These are phyloP conservation scores for Mylabris phalerata DNA, from an alignment of 1,140 invertebrate species.

Conservation along the genomic window DNA sequence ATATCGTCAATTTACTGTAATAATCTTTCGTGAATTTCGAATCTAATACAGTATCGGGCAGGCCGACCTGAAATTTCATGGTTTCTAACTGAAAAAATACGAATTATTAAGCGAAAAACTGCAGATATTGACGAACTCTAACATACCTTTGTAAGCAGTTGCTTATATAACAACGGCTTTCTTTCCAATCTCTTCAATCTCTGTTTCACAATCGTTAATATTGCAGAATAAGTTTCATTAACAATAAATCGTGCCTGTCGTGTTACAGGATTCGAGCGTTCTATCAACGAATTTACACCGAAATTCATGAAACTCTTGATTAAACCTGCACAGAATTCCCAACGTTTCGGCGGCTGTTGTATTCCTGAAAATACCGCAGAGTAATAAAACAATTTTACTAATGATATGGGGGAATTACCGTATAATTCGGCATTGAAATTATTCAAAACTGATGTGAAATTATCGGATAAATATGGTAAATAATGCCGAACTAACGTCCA, in stretches of 20 bases:
- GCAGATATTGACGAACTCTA: slow-evolving; percentile 7
- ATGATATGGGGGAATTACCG: slow-evolving; percentile 35
- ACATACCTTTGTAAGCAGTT: slow-evolving; percentile 41
- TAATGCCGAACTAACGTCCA: slow-evolving; percentile 52
- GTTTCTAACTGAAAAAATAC: slow-evolving; percentile 42
- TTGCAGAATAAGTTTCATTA: slow-evolving; percentile 39
- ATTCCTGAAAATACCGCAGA: slow-evolving; percentile 37
- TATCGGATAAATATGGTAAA: slow-evolving; percentile 50
- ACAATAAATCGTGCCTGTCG: slow-evolving; percentile 26
- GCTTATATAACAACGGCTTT: slow-evolving; percentile 36
- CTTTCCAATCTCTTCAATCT: slow-evolving; percentile 24
- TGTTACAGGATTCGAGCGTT: slow-evolving; percentile 38
- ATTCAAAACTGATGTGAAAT: slow-evolving; percentile 46
- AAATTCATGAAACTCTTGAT: slow-evolving; percentile 49
- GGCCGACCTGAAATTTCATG: slow-evolving; percentile 48
- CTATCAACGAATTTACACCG: slow-evolving; percentile 48
- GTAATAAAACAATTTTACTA: too few species aligned
- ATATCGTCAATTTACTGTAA: slow-evolving; percentile 44
- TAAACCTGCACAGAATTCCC: slow-evolving; percentile 52
- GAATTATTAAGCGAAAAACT: not conserved
- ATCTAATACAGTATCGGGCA: slow-evolving; percentile 44
- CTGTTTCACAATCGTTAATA: slow-evolving; percentile 30
- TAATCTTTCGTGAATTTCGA: slow-evolving; percentile 43
- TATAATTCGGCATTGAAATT: slow-evolving; percentile 47
- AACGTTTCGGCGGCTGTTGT: slow-evolving; percentile 45